Conservation (phyloP, 2,888 invertebrate species). For the Maniola hyperantus region DNA sequence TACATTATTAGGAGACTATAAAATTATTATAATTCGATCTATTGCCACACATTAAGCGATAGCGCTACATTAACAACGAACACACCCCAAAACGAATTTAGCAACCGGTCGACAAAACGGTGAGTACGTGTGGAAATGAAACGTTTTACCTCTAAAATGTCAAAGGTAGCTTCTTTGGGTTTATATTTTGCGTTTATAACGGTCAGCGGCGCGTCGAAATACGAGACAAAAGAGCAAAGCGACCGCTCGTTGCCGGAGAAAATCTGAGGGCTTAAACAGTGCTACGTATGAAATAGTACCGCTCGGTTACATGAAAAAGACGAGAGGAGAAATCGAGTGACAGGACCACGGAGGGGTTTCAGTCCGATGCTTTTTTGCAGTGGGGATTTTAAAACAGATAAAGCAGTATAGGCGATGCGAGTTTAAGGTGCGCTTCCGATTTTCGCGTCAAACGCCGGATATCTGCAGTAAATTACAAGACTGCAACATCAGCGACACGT, state of each 20-base stretch:
- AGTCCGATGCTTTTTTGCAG: conserved; percentile 76
- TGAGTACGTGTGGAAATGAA: conserved; percentile 68
- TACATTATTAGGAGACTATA: not conserved
- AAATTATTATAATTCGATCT: not conserved
- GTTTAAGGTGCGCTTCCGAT: conserved; percentile 22
- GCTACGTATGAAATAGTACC: conserved; percentile 80
- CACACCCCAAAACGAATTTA: conserved; percentile 31
- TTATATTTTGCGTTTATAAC: conserved; percentile 82
- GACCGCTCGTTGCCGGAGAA: conserved; percentile 75
- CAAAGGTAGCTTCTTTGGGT: conserved; percentile 79
- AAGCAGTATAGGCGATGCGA: conserved; percentile 57
- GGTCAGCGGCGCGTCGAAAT: conserved; percentile 74
- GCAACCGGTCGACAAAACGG: conserved; percentile 50
- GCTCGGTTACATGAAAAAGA: conserved; percentile 83
- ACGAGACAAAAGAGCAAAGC: conserved; percentile 73
- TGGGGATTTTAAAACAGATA: conserved; percentile 69
- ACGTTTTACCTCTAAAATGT: conserved; percentile 78
- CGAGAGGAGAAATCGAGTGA: conserved; percentile 81
- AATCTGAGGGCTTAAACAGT: conserved; percentile 83
- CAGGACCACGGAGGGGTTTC: conserved; percentile 77
- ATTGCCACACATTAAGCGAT: not conserved
- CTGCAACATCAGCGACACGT: conserved; percentile 20
- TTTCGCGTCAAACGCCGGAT: conserved; percentile 13
- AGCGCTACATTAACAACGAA: conserved; percentile 4
- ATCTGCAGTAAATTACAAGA: conserved; percentile 23